Conservation (phyloP, 2,113 vertebrate species). For the Elgaria multicarinata region DNA sequence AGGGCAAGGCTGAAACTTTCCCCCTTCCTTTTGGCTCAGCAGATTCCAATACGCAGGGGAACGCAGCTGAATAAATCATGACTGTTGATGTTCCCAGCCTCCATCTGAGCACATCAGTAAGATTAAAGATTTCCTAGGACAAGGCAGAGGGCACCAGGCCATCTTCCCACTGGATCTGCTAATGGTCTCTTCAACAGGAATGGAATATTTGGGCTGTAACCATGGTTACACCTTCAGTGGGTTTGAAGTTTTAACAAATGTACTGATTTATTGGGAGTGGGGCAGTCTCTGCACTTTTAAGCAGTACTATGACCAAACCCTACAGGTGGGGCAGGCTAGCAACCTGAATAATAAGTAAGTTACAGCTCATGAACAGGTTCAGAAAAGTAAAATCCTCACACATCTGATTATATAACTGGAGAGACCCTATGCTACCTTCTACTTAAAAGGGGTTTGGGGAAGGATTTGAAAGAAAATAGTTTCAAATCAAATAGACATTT, state of each 20-base stretch:
- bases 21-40: background rate
- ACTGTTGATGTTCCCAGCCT: slow-evolving; percentile 1
- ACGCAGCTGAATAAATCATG: slow-evolving; percentile 25
- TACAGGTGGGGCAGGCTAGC: background rate
- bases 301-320: background rate
- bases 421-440: background rate
- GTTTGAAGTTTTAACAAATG: background rate
- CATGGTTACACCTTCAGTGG: background rate
- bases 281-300: background rate
- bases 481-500: background rate
- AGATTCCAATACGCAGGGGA: slow-evolving; percentile 10
- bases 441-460: background rate
- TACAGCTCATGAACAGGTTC: background rate
- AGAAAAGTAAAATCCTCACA: background rate
- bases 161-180: background rate
- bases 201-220: background rate
- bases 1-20: background rate
- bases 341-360: background rate
- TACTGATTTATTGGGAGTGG: background rate
- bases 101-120: background rate
- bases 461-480: background rate
- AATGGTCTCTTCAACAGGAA: background rate
- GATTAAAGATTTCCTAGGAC: background rate
- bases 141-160: background rate
- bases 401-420: background rate